phyloP scores from a whole-genome alignment of 2,797 vertebrate species.

The Crypturellus tataupa region DNA sequence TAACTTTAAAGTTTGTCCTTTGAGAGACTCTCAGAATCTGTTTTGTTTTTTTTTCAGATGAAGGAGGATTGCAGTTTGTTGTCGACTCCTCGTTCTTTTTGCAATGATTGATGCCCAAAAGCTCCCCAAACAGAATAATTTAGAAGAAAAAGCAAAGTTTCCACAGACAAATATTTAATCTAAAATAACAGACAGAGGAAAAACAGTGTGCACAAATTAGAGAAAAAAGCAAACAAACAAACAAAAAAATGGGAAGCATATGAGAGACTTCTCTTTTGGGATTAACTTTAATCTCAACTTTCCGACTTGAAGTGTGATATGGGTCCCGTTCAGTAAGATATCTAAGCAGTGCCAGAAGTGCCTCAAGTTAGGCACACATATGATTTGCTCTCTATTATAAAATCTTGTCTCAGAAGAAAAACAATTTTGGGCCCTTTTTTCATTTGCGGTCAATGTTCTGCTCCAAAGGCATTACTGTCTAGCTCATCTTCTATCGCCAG shows the following conservation, averaged over 20 bases:
- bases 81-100: neutral
- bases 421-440: neutral
- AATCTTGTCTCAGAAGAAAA: neutral
- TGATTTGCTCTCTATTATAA: neutral
- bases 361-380: neutral
- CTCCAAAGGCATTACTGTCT: neutral
- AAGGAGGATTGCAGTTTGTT: neutral
- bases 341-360: neutral
- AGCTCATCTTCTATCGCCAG: neutral
- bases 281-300: neutral
- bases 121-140: neutral
- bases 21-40: neutral
- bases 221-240: neutral
- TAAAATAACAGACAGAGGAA: neutral
- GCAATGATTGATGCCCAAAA: neutral
- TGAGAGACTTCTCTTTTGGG: neutral
- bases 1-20: slow-evolving; percentile 18
- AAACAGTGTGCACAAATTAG: neutral
- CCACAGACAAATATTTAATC: neutral
- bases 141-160: neutral
- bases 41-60: neutral
- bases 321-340: neutral
- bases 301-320: neutral
- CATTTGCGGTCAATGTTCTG: neutral
- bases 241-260: neutral